phyloP scores from a whole-genome alignment of 2,888 invertebrate species.

The Xestia c-nigrum region DNA sequence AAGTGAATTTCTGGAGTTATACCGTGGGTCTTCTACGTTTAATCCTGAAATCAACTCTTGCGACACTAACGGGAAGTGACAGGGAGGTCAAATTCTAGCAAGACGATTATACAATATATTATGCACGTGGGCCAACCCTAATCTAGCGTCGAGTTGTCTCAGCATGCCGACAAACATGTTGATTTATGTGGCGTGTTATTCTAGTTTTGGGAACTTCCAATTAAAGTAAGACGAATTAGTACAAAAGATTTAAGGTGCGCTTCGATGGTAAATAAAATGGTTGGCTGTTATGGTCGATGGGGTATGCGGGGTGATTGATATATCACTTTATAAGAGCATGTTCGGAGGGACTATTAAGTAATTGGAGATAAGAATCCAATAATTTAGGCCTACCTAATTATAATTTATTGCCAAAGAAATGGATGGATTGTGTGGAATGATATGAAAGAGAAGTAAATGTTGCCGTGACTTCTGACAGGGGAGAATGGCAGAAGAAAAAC shows the following conservation, averaged over 20 bases:
- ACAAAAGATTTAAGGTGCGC: conserved; percentile 60
- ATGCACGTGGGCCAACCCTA: conserved; percentile 63
- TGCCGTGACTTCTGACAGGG: too few species aligned
- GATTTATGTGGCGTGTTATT: conserved; percentile 72
- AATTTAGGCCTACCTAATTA: conserved; percentile 7
- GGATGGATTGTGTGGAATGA: too few species aligned
- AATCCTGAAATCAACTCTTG: conserved; percentile 21
- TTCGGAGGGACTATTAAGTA: conserved; percentile 23
- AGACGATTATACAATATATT: conserved; percentile 43
- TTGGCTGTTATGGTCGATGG: conserved; percentile 6
- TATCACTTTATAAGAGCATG: conserved; percentile 19
- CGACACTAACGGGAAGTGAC: conserved; percentile 52
- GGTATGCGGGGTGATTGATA: conserved; percentile 26
- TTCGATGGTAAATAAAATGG: conserved; percentile 49
- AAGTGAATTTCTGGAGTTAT: neutral
- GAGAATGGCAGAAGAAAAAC: too few species aligned
- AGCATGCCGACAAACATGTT: conserved; percentile 70
- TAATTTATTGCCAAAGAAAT: neutral
- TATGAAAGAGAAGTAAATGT: too few species aligned
- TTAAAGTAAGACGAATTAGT: conserved; percentile 66
- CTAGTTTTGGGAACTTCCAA: conserved; percentile 69
- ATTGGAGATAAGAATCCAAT: conserved; percentile 14
- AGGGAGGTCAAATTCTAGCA: conserved; percentile 43
- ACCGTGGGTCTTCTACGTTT: conserved; percentile 13
- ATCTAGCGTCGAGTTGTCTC: conserved; percentile 74